Conservation (phyloP, 2,888 invertebrate genomes). For the Cryptus viduatorius region DNA sequence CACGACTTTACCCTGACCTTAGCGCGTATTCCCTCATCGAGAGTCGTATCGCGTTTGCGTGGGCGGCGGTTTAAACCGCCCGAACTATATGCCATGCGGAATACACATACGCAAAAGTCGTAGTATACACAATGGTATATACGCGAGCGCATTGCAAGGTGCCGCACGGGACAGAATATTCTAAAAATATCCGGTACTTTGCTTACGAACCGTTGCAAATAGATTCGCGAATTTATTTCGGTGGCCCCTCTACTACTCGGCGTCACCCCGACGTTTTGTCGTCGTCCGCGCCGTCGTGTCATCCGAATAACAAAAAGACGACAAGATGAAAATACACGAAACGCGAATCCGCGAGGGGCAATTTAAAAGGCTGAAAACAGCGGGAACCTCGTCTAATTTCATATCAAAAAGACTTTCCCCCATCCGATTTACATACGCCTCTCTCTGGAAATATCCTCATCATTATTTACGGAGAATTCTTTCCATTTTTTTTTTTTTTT, state of each 20-base stretch:
- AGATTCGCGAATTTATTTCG: slow-evolving; percentile 59
- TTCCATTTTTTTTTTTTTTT: neutral
- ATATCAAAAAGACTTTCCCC: slow-evolving; percentile 4
- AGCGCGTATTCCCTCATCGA: slow-evolving; percentile 46
- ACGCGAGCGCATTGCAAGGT: slow-evolving; percentile 19
- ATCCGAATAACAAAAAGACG: slow-evolving; percentile 33
- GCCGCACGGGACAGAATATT: slow-evolving; percentile 3
- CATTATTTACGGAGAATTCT: neutral
- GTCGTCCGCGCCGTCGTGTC: slow-evolving; percentile 25
- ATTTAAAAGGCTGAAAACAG: slow-evolving; percentile 15
- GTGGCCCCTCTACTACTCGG: slow-evolving; percentile 1
- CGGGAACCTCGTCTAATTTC: neutral
- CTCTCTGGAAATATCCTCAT: neutral
- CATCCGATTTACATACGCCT: neutral
- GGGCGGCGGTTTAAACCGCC: slow-evolving; percentile 45
- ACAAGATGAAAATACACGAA: neutral
- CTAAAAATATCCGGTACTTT: slow-evolving; percentile 59
- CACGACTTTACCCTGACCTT: slow-evolving; percentile 69
- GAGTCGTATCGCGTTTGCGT: slow-evolving; percentile 51
- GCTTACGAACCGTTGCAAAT: slow-evolving; percentile 60
- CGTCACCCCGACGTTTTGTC: slow-evolving; percentile 33
- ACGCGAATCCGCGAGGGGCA: neutral
- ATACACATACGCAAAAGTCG: neutral
- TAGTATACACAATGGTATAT: neutral
- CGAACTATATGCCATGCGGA: neutral